Evolutionary conservation across 2,888 invertebrate genomes (phyloP).

Genomic region (Dryadula phaetusa): DNA sequence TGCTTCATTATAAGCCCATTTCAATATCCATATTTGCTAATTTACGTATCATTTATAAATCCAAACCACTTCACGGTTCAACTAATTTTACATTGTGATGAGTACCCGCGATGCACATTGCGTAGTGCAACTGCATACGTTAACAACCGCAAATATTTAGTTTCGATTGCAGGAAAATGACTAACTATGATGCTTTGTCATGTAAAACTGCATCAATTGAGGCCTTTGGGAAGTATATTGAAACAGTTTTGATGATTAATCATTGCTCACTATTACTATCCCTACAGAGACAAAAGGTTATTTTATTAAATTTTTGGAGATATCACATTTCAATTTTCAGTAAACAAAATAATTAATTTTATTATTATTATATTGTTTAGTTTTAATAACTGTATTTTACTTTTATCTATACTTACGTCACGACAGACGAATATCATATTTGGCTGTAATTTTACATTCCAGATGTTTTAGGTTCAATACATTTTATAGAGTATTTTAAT

Average conservation of each 20-base stretch:
- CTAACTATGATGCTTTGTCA: conserved; percentile 16
- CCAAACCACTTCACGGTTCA: conserved; percentile 32
- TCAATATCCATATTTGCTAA: neutral
- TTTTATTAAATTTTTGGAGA: too few relatives aligned
- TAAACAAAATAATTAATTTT: too few relatives aligned
- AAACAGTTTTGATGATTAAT: neutral
- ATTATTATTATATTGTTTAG: too few relatives aligned
- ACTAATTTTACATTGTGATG: conserved; percentile 28
- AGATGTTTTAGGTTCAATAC: too few relatives aligned
- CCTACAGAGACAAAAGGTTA: neutral
- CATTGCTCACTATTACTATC: neutral
- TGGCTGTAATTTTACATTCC: too few relatives aligned
- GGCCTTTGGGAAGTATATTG: neutral
- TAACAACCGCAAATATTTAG: conserved; percentile 34
- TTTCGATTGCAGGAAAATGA: conserved; percentile 27
- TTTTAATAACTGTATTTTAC: too few relatives aligned
- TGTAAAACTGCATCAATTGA: conserved; percentile 20
- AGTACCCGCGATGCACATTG: conserved; percentile 17
- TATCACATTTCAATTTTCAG: too few relatives aligned
- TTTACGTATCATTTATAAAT: conserved; percentile 29
- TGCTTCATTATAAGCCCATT: neutral
- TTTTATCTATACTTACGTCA: too few relatives aligned
- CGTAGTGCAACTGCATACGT: conserved; percentile 4
- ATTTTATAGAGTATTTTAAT: too few relatives aligned
- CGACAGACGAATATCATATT: too few relatives aligned